phyloP scores from a whole-genome alignment of 2,797 vertebrate species.

The Smutsia gigantea region DNA sequence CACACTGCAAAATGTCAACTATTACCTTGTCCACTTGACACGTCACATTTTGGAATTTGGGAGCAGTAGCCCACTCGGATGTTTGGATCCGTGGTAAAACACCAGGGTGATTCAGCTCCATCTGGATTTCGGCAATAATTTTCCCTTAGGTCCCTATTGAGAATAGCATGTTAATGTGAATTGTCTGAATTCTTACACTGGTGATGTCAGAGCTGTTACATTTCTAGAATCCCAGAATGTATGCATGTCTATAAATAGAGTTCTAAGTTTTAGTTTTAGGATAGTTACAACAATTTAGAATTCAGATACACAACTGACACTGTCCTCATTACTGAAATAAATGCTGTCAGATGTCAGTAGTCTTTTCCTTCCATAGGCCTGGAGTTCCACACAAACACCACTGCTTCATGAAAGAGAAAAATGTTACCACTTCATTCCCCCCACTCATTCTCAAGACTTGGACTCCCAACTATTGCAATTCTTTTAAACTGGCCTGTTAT shows the following conservation, averaged over 20 bases:
- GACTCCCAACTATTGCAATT: not conserved
- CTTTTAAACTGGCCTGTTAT: not conserved
- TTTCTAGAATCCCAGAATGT: conserved; percentile 7
- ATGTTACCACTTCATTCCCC: not conserved
- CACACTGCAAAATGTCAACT: conserved; percentile 42
- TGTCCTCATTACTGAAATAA: not conserved
- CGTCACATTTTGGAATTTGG: conserved; percentile 94
- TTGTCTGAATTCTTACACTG: not conserved
- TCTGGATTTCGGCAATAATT: conserved; percentile 99
- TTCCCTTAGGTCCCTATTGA: conserved; percentile 94
- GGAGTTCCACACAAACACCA: not conserved
- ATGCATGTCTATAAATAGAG: not conserved
- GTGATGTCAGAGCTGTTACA: not conserved
- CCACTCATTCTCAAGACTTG: not conserved
- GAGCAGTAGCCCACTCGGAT: conserved; percentile 94
- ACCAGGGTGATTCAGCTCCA: conserved; percentile 97
- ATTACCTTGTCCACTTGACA: conserved; percentile 88
- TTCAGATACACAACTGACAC: not conserved
- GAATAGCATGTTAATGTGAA: conserved; percentile 78
- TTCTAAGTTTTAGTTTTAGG: not conserved
- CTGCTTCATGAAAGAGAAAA: not conserved
- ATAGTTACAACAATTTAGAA: conserved; percentile 8
- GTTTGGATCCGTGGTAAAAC: conserved; percentile 96
- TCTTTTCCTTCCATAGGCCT: not conserved
- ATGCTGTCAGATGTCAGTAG: conserved; percentile 5